phyloP scores from a whole-genome alignment of 2,113 vertebrate species.

The Corvus moneduloides region DNA sequence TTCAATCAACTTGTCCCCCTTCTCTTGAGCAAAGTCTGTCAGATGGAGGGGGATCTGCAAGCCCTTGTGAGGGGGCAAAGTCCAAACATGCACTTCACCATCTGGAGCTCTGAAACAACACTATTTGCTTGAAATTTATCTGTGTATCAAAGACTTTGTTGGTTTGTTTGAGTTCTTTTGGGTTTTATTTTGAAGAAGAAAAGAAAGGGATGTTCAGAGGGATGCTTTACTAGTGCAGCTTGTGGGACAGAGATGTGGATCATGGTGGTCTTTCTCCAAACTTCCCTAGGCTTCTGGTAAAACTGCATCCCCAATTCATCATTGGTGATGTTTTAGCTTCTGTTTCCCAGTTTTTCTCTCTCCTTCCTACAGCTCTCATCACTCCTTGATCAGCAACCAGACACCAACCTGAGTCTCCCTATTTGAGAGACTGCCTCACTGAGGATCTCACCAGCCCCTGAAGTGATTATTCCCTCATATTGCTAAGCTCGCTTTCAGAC shows the following conservation, averaged over 20 bases:
- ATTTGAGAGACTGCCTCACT: fast-evolving
- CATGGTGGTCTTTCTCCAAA: fast-evolving
- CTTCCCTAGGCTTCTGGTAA: background rate
- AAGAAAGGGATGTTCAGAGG: background rate
- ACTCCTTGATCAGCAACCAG: background rate
- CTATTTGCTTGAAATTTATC: background rate
- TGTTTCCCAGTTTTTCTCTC: background rate
- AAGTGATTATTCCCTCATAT: background rate
- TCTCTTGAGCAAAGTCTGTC: background rate
- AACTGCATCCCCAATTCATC: background rate
- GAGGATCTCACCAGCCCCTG: background rate
- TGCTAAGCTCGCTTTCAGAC: background rate
- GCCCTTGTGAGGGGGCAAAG: background rate
- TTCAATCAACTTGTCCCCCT: background rate
- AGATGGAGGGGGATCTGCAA: background rate
- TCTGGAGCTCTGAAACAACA: background rate
- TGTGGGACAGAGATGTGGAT: background rate
- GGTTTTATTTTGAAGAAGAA: background rate
- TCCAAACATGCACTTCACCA: background rate
- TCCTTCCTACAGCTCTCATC: background rate
- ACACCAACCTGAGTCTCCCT: background rate
- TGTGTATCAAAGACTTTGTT: background rate
- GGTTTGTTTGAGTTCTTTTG: background rate
- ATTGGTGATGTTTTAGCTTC: fast-evolving
- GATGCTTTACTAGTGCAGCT: background rate